phyloP scores from a whole-genome alignment of 2,888 invertebrate genomes.

The Trachelus tabidus region DNA sequence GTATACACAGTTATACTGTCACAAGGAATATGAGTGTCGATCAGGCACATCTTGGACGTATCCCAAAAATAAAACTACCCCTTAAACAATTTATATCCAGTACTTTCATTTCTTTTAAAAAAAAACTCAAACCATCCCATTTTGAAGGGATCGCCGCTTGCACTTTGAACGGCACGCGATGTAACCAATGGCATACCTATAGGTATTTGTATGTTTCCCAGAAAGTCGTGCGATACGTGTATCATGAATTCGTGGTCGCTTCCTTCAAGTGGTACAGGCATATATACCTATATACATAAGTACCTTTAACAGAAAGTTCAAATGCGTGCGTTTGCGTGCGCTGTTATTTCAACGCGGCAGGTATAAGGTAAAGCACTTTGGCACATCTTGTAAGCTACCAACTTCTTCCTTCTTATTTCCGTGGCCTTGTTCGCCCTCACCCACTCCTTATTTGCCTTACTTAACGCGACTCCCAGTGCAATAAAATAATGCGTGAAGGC shows the following conservation, averaged over 20 bases:
- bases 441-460: constrained; percentile 46
- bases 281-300: constrained; percentile 11
- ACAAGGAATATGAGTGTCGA: background rate
- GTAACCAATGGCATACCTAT: background rate
- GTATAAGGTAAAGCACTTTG: constrained; percentile 53
- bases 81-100: background rate
- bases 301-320: constrained; percentile 36
- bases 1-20: background rate
- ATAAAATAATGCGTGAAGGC: constrained; percentile 41
- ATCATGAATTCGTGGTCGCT: constrained; percentile 21
- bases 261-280: constrained; percentile 8
- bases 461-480: constrained; percentile 41
- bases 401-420: constrained; percentile 24
- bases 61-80: background rate
- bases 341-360: constrained; percentile 34
- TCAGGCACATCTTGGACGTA: background rate
- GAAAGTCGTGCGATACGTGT: constrained; percentile 10
- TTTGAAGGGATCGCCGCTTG: background rate
- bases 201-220: background rate
- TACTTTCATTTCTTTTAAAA: background rate
- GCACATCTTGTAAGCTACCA: constrained; percentile 35
- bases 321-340: constrained; percentile 1
- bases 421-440: constrained; percentile 21
- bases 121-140: background rate
- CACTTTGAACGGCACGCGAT: background rate